Base-by-base conservation (phyloP, 2,888 invertebrate genomes). In the Trichogramma evanescens region DNA sequence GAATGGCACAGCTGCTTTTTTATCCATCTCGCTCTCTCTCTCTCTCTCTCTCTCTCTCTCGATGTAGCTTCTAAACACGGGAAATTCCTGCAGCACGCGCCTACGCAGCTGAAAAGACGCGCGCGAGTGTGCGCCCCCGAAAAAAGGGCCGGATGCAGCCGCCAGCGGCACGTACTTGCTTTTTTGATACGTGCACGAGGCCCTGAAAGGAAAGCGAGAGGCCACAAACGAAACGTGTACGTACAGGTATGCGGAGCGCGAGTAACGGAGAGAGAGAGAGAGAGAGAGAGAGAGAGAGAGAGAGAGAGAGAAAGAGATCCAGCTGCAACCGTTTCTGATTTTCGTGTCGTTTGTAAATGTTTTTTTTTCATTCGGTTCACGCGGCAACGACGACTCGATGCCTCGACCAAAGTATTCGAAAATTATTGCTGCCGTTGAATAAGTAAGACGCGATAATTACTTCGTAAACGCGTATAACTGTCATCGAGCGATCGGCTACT, bases 91-190 rank as follows among this genome's bases (percentile, higher is more conserved):
- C 50, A 5, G n/a, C 26, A 40, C n/a, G 39, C 26, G 3, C 40
- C 45, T 40, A 48, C 57, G 42, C 58, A 57, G 63, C 63, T 59
- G 63, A 66, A 66, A 63, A 59, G 41, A 41, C 26, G 26, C 26
- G 26, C 26, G 26, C 26, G 26, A 26, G 26, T 26, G 26, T 26
- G 26, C 26, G 26, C 26, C 26, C 53, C 65, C 59, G 63, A 61
- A 63, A 61, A 64, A 55, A 62, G 54, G 61, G 53, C 65, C 62
- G 62, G 62, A 62, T 62, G 62, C 62, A 62, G 62, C 50, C 62
- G 56, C 56, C 38, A 42, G 46, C 46, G 46, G 6, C 51, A 52
- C 50, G 43, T 7, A 1, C 39, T 13, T n/a, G 40, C 42, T 43
- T 46, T 56, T 52, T 56, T 56, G 56, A 56, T 52, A 52, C 52